These are phyloP conservation scores for Frankliniella intonsa DNA, from an alignment of 2,888 invertebrate species.

Conservation along the genomic window DNA sequence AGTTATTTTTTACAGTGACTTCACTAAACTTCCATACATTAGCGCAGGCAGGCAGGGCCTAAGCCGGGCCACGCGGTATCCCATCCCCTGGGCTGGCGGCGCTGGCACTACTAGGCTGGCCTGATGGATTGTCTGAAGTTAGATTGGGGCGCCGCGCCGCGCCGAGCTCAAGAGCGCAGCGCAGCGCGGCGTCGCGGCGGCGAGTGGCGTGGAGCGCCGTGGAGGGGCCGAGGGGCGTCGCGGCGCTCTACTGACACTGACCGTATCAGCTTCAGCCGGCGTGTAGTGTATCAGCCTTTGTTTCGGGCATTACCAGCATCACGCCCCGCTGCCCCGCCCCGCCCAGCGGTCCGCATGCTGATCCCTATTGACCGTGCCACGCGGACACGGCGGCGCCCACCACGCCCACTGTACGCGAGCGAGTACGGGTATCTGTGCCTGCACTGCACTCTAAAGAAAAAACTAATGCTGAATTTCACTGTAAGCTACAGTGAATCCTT, in stretches of 20 bases:
- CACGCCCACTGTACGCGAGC: too few species aligned
- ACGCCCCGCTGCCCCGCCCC: neutral
- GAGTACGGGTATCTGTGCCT: too few species aligned
- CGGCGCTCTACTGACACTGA: neutral
- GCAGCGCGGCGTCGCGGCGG: neutral
- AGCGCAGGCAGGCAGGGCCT: neutral
- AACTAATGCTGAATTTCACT: too few species aligned
- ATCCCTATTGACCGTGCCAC: too few species aligned
- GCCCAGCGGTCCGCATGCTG: neutral
- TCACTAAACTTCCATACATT: neutral
- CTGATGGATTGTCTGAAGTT: constrained; percentile 25
- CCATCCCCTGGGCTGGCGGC: too few species aligned
- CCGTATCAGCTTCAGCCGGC: too few species aligned
- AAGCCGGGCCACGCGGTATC: neutral
- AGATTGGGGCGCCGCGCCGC: neutral
- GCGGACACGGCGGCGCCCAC: too few species aligned
- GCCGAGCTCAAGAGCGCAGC: neutral
- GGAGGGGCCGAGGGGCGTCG: neutral
- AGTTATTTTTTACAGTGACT: too few species aligned
- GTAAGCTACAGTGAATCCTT: too few species aligned
- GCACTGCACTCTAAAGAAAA: too few species aligned
- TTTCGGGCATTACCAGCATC: neutral
- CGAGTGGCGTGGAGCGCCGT: neutral
- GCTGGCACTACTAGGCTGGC: neutral
- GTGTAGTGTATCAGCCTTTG: neutral